phyloP scores from a whole-genome alignment of 2,797 vertebrate species.

The Microchirus variegatus region DNA sequence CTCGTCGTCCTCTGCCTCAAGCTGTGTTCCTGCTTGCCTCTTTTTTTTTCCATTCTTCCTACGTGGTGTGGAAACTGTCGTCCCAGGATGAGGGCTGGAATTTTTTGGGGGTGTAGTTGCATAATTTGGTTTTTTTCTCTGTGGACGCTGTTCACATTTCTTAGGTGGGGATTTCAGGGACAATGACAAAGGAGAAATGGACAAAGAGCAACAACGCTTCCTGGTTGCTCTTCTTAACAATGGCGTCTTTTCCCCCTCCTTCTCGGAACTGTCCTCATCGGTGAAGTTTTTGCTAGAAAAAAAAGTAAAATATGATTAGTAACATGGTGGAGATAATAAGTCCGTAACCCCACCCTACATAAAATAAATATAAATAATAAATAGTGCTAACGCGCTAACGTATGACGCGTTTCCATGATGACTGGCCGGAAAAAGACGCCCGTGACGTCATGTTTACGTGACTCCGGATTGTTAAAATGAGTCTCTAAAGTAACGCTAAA shows the following conservation, averaged over 20 bases:
- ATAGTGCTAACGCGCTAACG: no score
- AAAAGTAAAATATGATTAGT: slow-evolving; percentile 10
- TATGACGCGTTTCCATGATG: no score
- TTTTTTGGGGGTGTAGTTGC: slow-evolving; percentile 25
- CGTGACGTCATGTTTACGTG: no score
- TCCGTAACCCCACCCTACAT: no score
- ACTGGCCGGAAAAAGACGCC: no score
- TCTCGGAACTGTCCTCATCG: slow-evolving; percentile 44
- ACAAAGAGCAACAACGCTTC: slow-evolving; percentile 24
- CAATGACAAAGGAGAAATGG: slow-evolving; percentile 10
- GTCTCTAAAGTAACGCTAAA: no score
- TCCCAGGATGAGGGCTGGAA: background rate
- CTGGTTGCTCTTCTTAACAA: slow-evolving; percentile 20
- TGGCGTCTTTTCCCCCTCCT: slow-evolving; percentile 28
- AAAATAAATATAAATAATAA: no score
- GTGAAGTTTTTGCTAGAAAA: slow-evolving; percentile 32
- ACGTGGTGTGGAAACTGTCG: slow-evolving; percentile 12
- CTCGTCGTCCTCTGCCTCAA: background rate
- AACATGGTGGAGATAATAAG: background rate
- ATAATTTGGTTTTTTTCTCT: slow-evolving; percentile 15
- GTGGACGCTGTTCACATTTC: slow-evolving; percentile 8
- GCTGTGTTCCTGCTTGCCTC: background rate
- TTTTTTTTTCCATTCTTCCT: slow-evolving; percentile 14
- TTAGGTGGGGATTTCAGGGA: slow-evolving; percentile 33
- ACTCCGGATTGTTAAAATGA: no score